A percentile compares a stretch with the other conserved stretches of the same genome.
Evolutionary conservation across 1,140 invertebrate species (phyloP).

Genomic region (Danaus melanippus): DNA sequence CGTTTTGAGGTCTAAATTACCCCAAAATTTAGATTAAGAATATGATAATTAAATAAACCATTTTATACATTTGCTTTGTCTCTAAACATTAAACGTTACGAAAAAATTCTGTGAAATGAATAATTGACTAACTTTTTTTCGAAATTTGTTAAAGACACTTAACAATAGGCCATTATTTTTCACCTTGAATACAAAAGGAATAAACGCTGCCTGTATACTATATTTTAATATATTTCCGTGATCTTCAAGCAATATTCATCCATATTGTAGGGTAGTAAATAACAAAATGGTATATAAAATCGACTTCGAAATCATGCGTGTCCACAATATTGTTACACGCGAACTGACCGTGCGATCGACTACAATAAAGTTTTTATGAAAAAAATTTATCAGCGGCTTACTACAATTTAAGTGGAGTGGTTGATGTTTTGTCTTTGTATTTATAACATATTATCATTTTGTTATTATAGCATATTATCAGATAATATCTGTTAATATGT

Average conservation of each 20-base stretch:
- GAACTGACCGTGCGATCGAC: slow-evolving; percentile 24
- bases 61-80: too few species aligned
- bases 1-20: not conserved
- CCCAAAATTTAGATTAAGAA: too few species aligned
- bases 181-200: slow-evolving; percentile 8
- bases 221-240: too few species aligned
- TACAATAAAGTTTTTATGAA: slow-evolving; percentile 15
- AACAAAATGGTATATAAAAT: not conserved
- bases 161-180: slow-evolving; percentile 11
- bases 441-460: not conserved
- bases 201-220: too few species aligned
- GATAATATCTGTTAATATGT: too few species aligned
- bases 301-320: slow-evolving; percentile 6
- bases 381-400: slow-evolving; percentile 18
- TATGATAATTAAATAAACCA: too few species aligned
- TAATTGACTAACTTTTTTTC: slow-evolving; percentile 1
- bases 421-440: slow-evolving; percentile 3
- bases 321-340: slow-evolving; percentile 22
- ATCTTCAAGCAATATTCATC: slow-evolving; percentile 1
- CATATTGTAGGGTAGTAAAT: slow-evolving; percentile 3
- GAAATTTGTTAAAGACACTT: too few species aligned
- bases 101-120: too few species aligned
- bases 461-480: too few species aligned
- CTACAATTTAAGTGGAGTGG: slow-evolving; percentile 13
- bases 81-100: too few species aligned